Evolutionary conservation across 1,140 invertebrate species (phyloP), one percentile per base, ranked within the genome.

Genomic region (Conus ventricosus): DNA sequence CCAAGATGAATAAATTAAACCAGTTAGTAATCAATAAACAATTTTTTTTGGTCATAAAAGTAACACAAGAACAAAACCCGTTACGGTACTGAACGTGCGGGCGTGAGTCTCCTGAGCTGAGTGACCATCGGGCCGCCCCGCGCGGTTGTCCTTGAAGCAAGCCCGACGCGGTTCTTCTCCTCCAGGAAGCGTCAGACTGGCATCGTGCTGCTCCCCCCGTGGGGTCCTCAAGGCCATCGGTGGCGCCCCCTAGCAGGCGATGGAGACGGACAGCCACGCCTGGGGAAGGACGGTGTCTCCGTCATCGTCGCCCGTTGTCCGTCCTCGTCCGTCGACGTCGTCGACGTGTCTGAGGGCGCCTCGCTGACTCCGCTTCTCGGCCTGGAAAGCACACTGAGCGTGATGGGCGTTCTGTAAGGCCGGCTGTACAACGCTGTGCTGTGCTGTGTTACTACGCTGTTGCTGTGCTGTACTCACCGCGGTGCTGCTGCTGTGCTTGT

Each of bases 121-220:
- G 91, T 87, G 17, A 94, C 91, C 23, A 93, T 88, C 27, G 91
- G 86, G 6, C 89, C 88, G 7, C 87, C 87, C 83, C 91, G 89
- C 15, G 39, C 27, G 81, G 90, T 88, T 0, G 93, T 92, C 87
- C 92, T 94, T 75, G 91, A 91, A 75, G 83, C 81, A 5, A 94
- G 84, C 93, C 93, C 93, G 57, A 88, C 87, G 27, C 89, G 85
- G 15, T 93, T 92, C 86, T 90, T 90, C 3, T 88, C 88, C 85
- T 94, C 93, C 10, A 94, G 78, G 60, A 88, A 86, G 71, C 87
- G n/a, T 90, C 8, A 93, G 87, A 4, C 87, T 88, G 10, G 85
- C 89, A 60, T 94, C 91, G 39, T 90, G 84, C 25, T 85, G 75
- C 25, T 84, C 84, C 53, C n/a, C n/a, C n/a, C n/a, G n/a, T n/a